phyloP scores from a whole-genome alignment of 2,797 vertebrate genomes.

The Takifugu rubripes region DNA sequence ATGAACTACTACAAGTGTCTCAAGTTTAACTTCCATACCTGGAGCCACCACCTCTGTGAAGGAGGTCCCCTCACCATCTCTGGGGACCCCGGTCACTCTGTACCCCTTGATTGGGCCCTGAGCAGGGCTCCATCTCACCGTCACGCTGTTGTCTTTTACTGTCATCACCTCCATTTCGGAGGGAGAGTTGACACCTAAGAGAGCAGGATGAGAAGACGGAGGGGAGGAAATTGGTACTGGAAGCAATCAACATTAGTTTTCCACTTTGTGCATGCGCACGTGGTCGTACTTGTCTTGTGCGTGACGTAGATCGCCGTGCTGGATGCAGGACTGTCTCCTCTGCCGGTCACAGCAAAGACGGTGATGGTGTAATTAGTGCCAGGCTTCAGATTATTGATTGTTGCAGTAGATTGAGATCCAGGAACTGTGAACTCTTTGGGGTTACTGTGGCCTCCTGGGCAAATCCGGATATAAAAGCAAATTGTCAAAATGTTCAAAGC shows the following conservation, averaged over 20 bases:
- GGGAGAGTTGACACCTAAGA: slow-evolving; percentile 86
- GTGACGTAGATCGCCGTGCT: slow-evolving; percentile 90
- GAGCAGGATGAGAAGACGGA: neutral
- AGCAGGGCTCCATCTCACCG: slow-evolving; percentile 90
- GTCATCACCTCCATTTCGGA: slow-evolving; percentile 88
- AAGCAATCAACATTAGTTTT: neutral
- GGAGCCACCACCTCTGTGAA: slow-evolving; percentile 84
- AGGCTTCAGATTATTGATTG: slow-evolving; percentile 84
- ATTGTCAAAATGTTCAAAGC: neutral
- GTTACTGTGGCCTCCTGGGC: slow-evolving; percentile 81
- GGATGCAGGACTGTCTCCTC: slow-evolving; percentile 95
- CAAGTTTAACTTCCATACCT: slow-evolving; percentile 72
- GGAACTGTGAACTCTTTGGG: slow-evolving; percentile 90
- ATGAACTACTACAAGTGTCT: no score
- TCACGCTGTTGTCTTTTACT: slow-evolving; percentile 89
- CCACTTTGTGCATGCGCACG: neutral
- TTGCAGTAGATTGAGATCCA: slow-evolving; percentile 85
- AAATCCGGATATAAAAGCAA: neutral
- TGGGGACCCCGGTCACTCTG: slow-evolving; percentile 86
- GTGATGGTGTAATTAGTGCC: slow-evolving; percentile 92
- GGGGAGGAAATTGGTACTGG: neutral
- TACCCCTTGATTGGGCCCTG: slow-evolving; percentile 89
- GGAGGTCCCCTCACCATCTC: slow-evolving; percentile 80
- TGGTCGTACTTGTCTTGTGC: slow-evolving; percentile 85
- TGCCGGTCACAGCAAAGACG: slow-evolving; percentile 90